These are phyloP conservation scores for Hippopotamyrus pictus DNA, from an alignment of 2,797 vertebrate genomes.

Conservation along the genomic window DNA sequence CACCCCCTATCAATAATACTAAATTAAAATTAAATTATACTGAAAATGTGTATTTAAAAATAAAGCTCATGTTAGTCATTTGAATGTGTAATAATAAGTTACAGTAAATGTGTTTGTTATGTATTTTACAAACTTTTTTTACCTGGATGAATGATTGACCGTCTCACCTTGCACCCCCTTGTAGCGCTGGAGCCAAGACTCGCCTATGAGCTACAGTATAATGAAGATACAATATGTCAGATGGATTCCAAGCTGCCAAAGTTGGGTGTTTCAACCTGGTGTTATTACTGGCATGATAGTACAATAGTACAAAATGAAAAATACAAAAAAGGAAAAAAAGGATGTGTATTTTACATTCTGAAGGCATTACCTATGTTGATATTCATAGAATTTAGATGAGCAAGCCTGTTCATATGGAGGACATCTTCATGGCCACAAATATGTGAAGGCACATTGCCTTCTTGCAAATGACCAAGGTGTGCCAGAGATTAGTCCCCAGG, in stretches of 20 bases:
- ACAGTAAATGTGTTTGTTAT: not conserved
- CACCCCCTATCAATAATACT: not conserved
- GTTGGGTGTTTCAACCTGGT: not conserved
- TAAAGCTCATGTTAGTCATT: not conserved
- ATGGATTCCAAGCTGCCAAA: not conserved
- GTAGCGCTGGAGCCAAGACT: not conserved
- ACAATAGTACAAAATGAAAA: not conserved
- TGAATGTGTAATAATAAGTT: not conserved
- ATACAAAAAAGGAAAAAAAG: not conserved
- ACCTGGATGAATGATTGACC: not conserved
- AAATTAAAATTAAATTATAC: not conserved
- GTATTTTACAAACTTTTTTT: not conserved
- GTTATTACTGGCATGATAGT: not conserved
- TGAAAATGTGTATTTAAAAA: not conserved
- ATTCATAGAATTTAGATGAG: not conserved
- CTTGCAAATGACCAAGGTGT: not conserved
- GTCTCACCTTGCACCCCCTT: not conserved
- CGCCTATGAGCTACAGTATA: not conserved
- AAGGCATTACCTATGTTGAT: not conserved
- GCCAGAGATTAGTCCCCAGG: not conserved
- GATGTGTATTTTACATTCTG: not conserved
- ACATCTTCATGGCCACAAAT: not conserved
- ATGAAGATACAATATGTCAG: not conserved
- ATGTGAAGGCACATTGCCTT: not conserved
- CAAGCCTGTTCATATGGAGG: not conserved